These are phyloP conservation scores for Globia sparganii DNA, from an alignment of 2,888 invertebrate genomes.

Conservation along the genomic window DNA sequence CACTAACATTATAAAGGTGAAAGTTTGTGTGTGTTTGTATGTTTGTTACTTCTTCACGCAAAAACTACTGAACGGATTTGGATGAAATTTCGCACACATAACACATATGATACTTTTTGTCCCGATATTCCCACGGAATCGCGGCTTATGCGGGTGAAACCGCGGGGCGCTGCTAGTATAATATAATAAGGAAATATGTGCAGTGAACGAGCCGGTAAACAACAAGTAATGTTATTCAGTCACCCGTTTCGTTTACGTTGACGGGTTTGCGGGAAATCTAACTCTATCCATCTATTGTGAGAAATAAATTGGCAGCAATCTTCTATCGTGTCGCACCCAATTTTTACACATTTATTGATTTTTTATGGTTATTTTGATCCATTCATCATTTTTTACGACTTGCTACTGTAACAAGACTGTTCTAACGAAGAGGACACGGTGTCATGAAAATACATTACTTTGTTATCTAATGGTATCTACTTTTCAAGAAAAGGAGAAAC, in stretches of 20 bases:
- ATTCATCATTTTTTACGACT: constrained; percentile 79
- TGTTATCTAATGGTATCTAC: constrained; percentile 13
- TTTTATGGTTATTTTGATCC: constrained; percentile 79
- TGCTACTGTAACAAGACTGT: constrained; percentile 70
- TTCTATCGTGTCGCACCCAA: constrained; percentile 69
- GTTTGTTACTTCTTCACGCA: too few species aligned
- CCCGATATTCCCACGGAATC: too few species aligned
- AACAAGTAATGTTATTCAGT: constrained; percentile 55
- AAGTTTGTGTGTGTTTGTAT: too few species aligned
- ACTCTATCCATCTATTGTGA: constrained; percentile 58
- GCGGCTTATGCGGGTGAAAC: too few species aligned
- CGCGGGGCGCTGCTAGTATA: not conserved
- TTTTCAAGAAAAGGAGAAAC: constrained; percentile 16
- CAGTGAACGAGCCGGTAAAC: constrained; percentile 38
- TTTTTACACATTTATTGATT: constrained; percentile 78
- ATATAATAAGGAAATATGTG: constrained; percentile 23
- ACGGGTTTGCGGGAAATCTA: constrained; percentile 56
- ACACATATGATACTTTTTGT: too few species aligned
- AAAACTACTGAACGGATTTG: too few species aligned
- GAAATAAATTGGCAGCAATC: constrained; percentile 73
- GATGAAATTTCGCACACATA: too few species aligned
- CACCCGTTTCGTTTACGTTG: constrained; percentile 55
- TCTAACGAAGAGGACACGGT: constrained; percentile 56
- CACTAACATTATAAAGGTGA: too few species aligned
- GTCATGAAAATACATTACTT: constrained; percentile 46